Evolutionary conservation across 1,140 invertebrate species (phyloP).

Genomic region (Cardiocondyla obscurior): DNA sequence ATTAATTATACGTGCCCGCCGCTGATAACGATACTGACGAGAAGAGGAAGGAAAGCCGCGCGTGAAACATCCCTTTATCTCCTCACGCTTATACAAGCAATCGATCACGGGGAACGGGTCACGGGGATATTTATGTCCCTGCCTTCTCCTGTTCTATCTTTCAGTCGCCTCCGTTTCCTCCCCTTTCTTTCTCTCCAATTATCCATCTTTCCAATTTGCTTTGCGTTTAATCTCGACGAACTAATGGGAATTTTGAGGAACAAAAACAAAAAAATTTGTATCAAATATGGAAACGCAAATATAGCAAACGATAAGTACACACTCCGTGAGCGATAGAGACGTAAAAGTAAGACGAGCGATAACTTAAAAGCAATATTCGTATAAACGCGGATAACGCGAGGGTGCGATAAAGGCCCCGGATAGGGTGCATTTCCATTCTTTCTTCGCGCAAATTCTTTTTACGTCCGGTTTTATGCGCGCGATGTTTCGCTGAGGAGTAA

Average conservation of each 20-base stretch:
- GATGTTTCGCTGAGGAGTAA: not conserved
- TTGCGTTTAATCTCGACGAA: not conserved
- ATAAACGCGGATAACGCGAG: not conserved
- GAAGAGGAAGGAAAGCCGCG: not conserved
- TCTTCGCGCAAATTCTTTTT: not conserved
- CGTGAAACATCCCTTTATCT: slow-evolving; percentile 32
- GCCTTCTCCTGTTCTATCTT: not conserved
- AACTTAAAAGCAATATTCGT: not conserved
- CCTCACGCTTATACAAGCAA: not conserved
- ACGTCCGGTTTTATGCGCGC: not conserved
- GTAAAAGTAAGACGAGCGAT: not conserved
- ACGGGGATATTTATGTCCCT: slow-evolving; percentile 41
- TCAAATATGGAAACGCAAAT: slow-evolving; percentile 4
- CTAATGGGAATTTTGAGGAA: slow-evolving; percentile 5
- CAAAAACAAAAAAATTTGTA: not conserved
- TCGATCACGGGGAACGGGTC: slow-evolving; percentile 36
- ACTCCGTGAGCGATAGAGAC: not conserved
- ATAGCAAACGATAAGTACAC: not conserved
- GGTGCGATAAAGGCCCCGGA: not conserved
- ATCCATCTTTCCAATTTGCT: not conserved
- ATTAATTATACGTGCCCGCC: slow-evolving; percentile 48
- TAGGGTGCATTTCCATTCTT: not conserved
- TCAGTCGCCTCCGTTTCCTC: not conserved
- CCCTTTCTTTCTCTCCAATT: not conserved
- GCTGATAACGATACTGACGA: not conserved